Evolutionary conservation across 2,113 vertebrate species (phyloP), one percentile per base, ranked within the genome.

Genomic region (Platysternon megacephalum): DNA sequence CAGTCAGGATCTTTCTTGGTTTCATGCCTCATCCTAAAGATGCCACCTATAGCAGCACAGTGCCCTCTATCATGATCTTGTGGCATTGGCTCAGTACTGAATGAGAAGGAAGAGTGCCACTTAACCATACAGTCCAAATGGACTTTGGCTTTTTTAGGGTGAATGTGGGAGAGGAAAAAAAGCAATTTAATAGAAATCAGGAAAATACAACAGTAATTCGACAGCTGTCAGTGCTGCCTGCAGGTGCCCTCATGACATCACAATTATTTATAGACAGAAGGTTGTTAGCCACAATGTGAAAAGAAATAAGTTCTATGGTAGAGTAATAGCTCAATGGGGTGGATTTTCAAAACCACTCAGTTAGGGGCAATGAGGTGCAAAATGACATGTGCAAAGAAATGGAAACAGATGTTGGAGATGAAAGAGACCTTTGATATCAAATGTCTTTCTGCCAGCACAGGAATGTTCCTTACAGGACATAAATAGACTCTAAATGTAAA

Each of bases 351-450:
- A 97, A 93, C 83, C 93, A 89, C 90, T 95, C 96, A 79, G 79
- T 97, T 96, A 96, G 74, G 94, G 95, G 95, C 94, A 97, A 96
- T 94, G 97, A 97, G 87, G 93, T 97, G 96, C 94, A 97, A 97
- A 97, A 97, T 96, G 97, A 93, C 88, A 83, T 90, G 91, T 88
- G 92, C 89, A 68, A 89, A 81, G 93, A 85, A 42, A 81, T 44
- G 53, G 91, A 97, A 95, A 96, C 0, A 68, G 81, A 88, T 72
- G 42, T 74, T 74, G 74, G 89, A 91, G 84, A 85, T 55, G 53
- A 86, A 94, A 91, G 72, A 46, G 53, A 11, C 35, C 65, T 86
- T 84, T 48, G 78, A 93, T 87, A 51, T 51, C 68, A 42, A 65
- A 35, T 65, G 39, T 76, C 22, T 42, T 76, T 76, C 79, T 94